Evolutionary conservation across 2,113 vertebrate species (phyloP), one percentile per base, ranked within the genome.

Genomic region (Triplophysa dalaica): DNA sequence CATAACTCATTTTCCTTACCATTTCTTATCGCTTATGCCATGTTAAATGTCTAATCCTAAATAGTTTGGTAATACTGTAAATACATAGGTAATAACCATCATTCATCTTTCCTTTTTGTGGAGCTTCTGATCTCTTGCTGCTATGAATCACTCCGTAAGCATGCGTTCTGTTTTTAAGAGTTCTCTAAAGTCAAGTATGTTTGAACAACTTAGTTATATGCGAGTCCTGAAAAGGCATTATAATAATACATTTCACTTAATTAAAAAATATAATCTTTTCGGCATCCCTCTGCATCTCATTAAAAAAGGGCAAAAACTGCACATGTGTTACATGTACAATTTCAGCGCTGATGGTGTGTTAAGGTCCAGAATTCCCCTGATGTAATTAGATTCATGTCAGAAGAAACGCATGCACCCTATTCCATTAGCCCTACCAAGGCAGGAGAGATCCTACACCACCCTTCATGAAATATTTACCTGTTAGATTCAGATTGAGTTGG

Each of bases 381-480:
- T 75, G 79, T 73, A 73, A 65, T 80, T 80, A 75, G 38, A 64
- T 72, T 80, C 9, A 38, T 65, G 61, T 66, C 56, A 70, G 60
- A 64, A 56, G 45, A 74, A 63, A 61, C 50, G 78, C 77, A 80
- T 24, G 22, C 75, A 77, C 76, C 10, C 82, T 87, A 86, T 89
- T 86, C 86, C 79, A 85, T 89, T 88, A 86, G 88, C 87, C 83
- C 80, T 75, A 52, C n/a, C 24, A 22, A 26, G 75, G 70, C 21
- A 12, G 22, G 65, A n/a, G 52, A n/a, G 21, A 65, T n/a, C 64
- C 80, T 83, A 45, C 45, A 41, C 17, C 38, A 85, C 85, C 83
- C 76, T 77, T 24, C 58, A 83, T 88, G 79, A 88, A 90, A 88
- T 88, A 88, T 90, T 90, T 88, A 87, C 85, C 84, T 80, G 60